Base-by-base conservation (phyloP, 2,888 invertebrate genomes). In the Nectonema munidae region DNA sequence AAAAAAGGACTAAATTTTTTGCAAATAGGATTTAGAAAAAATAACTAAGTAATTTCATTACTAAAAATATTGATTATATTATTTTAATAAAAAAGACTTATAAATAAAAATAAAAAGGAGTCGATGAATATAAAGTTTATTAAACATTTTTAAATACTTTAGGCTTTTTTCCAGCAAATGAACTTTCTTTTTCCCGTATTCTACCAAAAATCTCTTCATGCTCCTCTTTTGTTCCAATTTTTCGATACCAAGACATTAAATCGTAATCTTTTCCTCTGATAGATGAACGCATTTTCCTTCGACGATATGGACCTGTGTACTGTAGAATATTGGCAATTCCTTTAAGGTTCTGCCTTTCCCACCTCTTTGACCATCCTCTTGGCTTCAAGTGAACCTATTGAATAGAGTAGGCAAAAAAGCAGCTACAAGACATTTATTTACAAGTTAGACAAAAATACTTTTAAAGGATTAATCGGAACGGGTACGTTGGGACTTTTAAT, bases 211-310 rank as follows among this genome's bases (percentile, higher is more conserved):
- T 74, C 49, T 69, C 66, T 20, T 60, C 64, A 51, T 77, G 74
- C 42, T 83, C 79, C 52, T 77, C 77, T 46, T 71, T 69, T 6
- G 77, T 70, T 47, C 81, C 71, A 2, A 68, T 52, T 11, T 60
- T 68, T 64, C 81, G 69, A 54, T 86, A 86, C 42, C 69, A 64
- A 53, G 72, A 72, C 79, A 89, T 81, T 38, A 89, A 58, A 56
- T 89, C 86, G 55, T 68, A 75, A 60, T 76, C 71, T 39, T 49
- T 50, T 73, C 73, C 54, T 67, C 71, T 57, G 58, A 17, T 38
- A 16, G 13, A n/a, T 6, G 20, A 19, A 9, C 40, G 30, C 15
- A 17, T 20, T 38, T 11, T 9, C 20, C 6, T 11, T 17, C 17
- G 38, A 9, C 6, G 11, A 14, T 37, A 9, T 11, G 14, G 5